A percentile compares a stretch with the other conserved stretches of the same genome.
phyloP scores from a whole-genome alignment of 2,888 invertebrate genomes.

The Ichneumoninae sp. region DNA sequence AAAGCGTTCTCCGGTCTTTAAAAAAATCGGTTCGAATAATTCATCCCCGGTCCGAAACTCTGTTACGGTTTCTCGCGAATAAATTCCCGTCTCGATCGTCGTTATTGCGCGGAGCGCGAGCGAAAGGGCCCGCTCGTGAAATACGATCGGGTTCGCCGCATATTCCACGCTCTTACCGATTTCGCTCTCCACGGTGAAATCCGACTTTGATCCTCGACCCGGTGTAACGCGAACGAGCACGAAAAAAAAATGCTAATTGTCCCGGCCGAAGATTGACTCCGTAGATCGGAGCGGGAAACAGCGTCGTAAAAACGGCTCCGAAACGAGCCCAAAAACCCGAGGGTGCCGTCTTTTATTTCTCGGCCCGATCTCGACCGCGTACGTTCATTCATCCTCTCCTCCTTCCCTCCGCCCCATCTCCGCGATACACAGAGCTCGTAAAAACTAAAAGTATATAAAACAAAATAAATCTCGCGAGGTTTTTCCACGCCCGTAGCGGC shows the following conservation, averaged over 20 bases:
- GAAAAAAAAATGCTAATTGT: slow-evolving; percentile 64
- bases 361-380: slow-evolving; percentile 39
- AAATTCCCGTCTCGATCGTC: slow-evolving; percentile 32
- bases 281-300: slow-evolving; percentile 56
- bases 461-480: neutral
- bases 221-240: slow-evolving; percentile 49
- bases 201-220: slow-evolving; percentile 45
- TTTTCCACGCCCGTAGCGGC: neutral
- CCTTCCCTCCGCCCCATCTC: slow-evolving; percentile 10
- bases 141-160: slow-evolving; percentile 40
- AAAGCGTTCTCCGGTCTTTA: neutral
- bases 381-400: slow-evolving; percentile 50
- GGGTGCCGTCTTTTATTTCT: slow-evolving; percentile 56
- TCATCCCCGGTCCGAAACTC: slow-evolving; percentile 35
- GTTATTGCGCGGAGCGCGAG: slow-evolving; percentile 16
- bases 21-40: slow-evolving; percentile 43
- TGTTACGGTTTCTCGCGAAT: slow-evolving; percentile 32
- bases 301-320: slow-evolving; percentile 62
- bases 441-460: slow-evolving; percentile 17
- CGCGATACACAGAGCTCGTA: slow-evolving; percentile 47
- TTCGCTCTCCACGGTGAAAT: slow-evolving; percentile 23
- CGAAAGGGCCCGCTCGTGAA: slow-evolving; percentile 33
- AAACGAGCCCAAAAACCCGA: slow-evolving; percentile 21
- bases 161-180: slow-evolving; percentile 53
- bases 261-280: slow-evolving; percentile 52